Evolutionary conservation across 2,888 invertebrate species (phyloP).

Genomic region (Agrochola lychnidis): DNA sequence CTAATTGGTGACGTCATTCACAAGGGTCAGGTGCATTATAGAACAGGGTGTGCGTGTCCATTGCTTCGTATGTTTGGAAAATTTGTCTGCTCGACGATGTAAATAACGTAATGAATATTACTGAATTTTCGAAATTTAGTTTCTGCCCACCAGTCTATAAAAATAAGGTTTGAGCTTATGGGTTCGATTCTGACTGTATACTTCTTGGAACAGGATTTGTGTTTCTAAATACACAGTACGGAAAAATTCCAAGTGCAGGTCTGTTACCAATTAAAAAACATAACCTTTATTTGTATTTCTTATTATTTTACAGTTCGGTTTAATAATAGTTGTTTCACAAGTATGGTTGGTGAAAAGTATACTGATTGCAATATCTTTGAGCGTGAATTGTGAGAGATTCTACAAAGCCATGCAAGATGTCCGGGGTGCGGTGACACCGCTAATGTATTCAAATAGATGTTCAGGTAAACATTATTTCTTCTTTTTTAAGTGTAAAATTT

Average conservation of each 20-base stretch:
- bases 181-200: neutral
- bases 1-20: no score
- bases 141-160: no score
- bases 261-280: neutral
- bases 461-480: slow-evolving; percentile 10
- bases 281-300: neutral
- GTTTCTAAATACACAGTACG: neutral
- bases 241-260: neutral
- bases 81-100: no score
- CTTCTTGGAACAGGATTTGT: no score
- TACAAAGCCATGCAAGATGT: slow-evolving; percentile 14
- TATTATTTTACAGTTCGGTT: slow-evolving; percentile 5
- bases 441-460: slow-evolving; percentile 16
- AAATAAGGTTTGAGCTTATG: neutral
- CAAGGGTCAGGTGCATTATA: no score
- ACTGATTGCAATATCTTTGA: slow-evolving; percentile 16
- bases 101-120: no score
- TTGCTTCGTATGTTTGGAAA: no score
- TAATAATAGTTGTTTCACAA: neutral
- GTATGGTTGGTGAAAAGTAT: neutral
- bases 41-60: no score
- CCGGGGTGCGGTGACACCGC: neutral
- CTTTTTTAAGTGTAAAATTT: neutral
- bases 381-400: slow-evolving; percentile 31
- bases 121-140: no score